Evolutionary conservation across 2,113 vertebrate genomes (phyloP).

Genomic region (Acrocephalus arundinaceus): DNA sequence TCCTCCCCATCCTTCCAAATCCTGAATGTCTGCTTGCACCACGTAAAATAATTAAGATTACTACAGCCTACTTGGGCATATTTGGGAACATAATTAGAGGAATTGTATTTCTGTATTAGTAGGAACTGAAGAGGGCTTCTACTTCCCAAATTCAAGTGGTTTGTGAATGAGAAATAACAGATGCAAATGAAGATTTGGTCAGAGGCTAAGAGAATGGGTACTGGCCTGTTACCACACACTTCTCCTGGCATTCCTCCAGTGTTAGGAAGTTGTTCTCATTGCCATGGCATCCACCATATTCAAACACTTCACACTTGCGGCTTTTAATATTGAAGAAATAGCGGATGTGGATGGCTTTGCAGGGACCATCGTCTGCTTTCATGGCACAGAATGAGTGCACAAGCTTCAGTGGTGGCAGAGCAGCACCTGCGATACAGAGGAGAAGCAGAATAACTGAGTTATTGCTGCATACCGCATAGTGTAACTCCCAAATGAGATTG

Average conservation of each 20-base stretch:
- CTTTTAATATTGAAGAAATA: slow-evolving; percentile 83
- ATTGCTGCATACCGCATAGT: background rate
- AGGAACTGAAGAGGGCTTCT: background rate
- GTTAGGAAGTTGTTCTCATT: slow-evolving; percentile 88
- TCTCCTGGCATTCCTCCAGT: slow-evolving; percentile 79
- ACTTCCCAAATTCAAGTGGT: background rate
- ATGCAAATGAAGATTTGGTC: background rate
- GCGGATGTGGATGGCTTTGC: slow-evolving; percentile 79
- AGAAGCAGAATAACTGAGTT: background rate
- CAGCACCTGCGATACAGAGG: background rate
- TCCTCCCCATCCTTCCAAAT: background rate
- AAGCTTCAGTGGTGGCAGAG: slow-evolving; percentile 58
- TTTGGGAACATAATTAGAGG: background rate
- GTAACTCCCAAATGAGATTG: background rate
- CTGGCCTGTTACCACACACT: slow-evolving; percentile 71
- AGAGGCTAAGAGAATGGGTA: background rate
- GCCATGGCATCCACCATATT: slow-evolving; percentile 90
- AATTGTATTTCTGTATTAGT: background rate
- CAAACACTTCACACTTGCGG: slow-evolving; percentile 79
- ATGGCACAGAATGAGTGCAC: slow-evolving; percentile 81
- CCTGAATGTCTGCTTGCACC: background rate
- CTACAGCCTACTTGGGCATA: background rate
- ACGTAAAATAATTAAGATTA: background rate
- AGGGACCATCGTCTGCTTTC: slow-evolving; percentile 81
- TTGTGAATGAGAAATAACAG: background rate